These are phyloP conservation scores for Rotaria macrura DNA, from an alignment of 2,888 invertebrate species.

Conservation along the genomic window DNA sequence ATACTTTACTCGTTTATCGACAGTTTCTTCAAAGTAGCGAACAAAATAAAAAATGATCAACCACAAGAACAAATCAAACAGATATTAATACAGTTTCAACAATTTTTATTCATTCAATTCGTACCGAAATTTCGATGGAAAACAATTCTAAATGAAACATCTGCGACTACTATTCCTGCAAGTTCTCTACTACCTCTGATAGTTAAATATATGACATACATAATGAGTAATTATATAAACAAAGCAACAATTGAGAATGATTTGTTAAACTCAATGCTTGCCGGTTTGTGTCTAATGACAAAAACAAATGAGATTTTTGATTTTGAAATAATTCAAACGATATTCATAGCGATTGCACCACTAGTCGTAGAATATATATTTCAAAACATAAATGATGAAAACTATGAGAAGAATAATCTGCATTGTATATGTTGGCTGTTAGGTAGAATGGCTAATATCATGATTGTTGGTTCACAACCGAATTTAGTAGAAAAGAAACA, in stretches of 20 bases:
- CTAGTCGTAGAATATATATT: neutral
- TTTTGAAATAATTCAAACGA: neutral
- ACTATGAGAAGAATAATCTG: too few relatives aligned
- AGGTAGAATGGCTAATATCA: neutral
- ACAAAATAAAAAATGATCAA: neutral
- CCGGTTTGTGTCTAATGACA: neutral
- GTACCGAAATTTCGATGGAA: too few relatives aligned
- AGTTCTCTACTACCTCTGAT: too few relatives aligned
- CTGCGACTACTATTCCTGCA: too few relatives aligned
- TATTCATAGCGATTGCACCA: neutral
- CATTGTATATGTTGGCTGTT: neutral
- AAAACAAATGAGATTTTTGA: neutral
- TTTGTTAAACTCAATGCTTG: neutral
- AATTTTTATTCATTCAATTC: neutral
- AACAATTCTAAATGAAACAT: too few relatives aligned
- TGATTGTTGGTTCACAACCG: neutral
- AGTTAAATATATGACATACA: neutral
- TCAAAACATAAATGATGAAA: neutral
- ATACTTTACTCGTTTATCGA: neutral
- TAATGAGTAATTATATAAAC: neutral
- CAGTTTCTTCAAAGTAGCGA: neutral
- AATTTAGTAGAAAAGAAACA: neutral
- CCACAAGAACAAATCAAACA: neutral
- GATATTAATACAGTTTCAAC: neutral
- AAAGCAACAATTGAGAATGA: neutral